These are phyloP conservation scores for Polietes domitor DNA, from an alignment of 2,888 invertebrate genomes.

Conservation along the genomic window DNA sequence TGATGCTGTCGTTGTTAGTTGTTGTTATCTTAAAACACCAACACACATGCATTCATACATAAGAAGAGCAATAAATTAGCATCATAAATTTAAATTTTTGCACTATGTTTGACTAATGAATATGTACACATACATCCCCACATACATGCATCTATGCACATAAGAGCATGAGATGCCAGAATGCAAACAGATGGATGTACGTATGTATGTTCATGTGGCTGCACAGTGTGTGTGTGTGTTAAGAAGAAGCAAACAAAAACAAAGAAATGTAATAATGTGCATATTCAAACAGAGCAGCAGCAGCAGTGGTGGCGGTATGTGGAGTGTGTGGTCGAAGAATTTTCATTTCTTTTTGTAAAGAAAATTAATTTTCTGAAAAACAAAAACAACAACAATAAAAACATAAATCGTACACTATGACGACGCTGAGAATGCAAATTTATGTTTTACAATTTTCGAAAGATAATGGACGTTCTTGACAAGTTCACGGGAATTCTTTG, in stretches of 20 bases:
- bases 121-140: conserved; percentile 24
- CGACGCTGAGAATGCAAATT: too few species aligned
- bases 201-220: too few species aligned
- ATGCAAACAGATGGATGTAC: too few species aligned
- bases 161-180: too few species aligned
- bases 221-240: background rate
- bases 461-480: too few species aligned
- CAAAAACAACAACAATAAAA: background rate
- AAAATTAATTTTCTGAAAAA: background rate
- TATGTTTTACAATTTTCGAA: too few species aligned
- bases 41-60: conserved; percentile 63
- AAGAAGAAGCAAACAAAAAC: background rate
- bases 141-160: background rate
- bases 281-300: background rate
- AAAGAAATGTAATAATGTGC: background rate
- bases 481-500: too few species aligned
- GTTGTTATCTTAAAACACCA: conserved; percentile 57
- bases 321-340: background rate
- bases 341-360: background rate
- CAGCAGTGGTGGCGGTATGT: background rate
- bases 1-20: conserved; percentile 49
- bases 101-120: conserved; percentile 70
- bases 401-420: background rate
- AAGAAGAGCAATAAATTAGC: conserved; percentile 76
- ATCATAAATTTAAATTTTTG: conserved; percentile 76